phyloP scores from a whole-genome alignment of 2,888 invertebrate genomes.

The Sphinx pinastri region DNA sequence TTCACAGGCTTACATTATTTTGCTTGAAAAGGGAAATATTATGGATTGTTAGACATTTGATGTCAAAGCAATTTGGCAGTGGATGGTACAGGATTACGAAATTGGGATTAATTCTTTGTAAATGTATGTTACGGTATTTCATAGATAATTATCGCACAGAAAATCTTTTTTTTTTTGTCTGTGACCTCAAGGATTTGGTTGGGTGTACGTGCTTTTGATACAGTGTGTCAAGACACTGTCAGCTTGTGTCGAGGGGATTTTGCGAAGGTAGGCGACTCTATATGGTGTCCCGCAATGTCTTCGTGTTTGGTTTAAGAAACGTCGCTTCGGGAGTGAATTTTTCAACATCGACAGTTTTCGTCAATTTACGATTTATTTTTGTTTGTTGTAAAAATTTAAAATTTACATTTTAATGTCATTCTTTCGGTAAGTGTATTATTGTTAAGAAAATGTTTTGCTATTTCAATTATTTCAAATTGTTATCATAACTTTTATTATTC shows the following conservation, averaged over 20 bases:
- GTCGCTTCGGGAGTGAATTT: slow-evolving; percentile 20
- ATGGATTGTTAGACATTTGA: slow-evolving; percentile 16
- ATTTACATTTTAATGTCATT: slow-evolving; percentile 55
- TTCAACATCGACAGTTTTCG: slow-evolving; percentile 23
- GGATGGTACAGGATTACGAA: slow-evolving; percentile 32
- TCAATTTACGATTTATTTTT: slow-evolving; percentile 14
- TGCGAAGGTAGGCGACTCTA: slow-evolving; percentile 37
- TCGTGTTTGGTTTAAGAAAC: slow-evolving; percentile 19
- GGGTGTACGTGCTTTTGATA: slow-evolving; percentile 18
- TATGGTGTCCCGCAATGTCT: background rate
- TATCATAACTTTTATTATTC: slow-evolving; percentile 63
- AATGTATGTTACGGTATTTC: slow-evolving; percentile 15
- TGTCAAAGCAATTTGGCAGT: slow-evolving; percentile 31
- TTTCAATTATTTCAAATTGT: slow-evolving; percentile 57
- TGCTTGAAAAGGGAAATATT: slow-evolving; percentile 6
- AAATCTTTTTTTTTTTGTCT: slow-evolving; percentile 44
- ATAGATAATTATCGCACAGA: slow-evolving; percentile 53
- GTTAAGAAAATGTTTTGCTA: slow-evolving; percentile 61
- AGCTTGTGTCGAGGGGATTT: slow-evolving; percentile 35
- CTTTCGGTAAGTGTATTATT: slow-evolving; percentile 62
- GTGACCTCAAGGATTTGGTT: slow-evolving; percentile 45
- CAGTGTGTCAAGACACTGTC: background rate
- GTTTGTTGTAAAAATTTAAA: slow-evolving; percentile 39
- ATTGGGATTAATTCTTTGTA: slow-evolving; percentile 31
- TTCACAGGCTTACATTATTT: slow-evolving; percentile 44